Evolutionary conservation across 92 coral and sea anemone species (phyloP).

Genomic region (Siderastrea siderea): DNA sequence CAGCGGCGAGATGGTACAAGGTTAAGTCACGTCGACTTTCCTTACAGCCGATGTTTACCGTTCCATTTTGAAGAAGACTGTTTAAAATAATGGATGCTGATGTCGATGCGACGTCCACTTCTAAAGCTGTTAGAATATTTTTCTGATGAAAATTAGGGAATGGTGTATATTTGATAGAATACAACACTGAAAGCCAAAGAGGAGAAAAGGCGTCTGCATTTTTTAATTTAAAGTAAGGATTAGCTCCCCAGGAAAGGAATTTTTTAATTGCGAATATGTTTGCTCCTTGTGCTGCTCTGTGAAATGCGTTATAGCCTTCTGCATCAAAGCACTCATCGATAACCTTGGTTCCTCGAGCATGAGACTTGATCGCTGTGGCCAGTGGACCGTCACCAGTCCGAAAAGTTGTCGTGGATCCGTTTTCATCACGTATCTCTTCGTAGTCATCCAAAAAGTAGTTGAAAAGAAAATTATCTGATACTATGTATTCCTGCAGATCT

Average conservation of each 20-base stretch:
- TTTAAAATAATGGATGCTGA: conserved; percentile 24
- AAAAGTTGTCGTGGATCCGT: neutral
- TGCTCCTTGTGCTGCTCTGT: conserved; percentile 81
- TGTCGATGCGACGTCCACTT: conserved; percentile 26
- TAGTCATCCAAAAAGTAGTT: conserved; percentile 43
- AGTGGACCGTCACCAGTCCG: conserved; percentile 6
- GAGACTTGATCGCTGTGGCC: neutral
- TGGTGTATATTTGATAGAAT: conserved; percentile 16
- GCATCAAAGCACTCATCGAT: too few relatives aligned
- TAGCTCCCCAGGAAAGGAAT: conserved; percentile 44
- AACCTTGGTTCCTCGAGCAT: neutral
- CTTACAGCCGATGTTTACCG: too few relatives aligned
- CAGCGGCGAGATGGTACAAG: conserved; percentile 53
- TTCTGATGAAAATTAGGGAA: neutral
- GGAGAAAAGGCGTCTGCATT: neutral
- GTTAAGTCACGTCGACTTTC: conserved; percentile 19
- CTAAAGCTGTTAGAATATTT: conserved; percentile 14
- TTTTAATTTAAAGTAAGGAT: neutral
- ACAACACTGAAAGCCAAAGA: conserved; percentile 8
- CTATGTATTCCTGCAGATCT: neutral
- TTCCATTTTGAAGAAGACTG: neutral
- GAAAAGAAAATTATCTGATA: conserved; percentile 15
- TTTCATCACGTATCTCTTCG: neutral
- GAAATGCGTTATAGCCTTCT: conserved; percentile 62
- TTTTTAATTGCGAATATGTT: conserved; percentile 58